phyloP scores from a whole-genome alignment of 2,888 invertebrate genomes.

The Acrobasis consociella region DNA sequence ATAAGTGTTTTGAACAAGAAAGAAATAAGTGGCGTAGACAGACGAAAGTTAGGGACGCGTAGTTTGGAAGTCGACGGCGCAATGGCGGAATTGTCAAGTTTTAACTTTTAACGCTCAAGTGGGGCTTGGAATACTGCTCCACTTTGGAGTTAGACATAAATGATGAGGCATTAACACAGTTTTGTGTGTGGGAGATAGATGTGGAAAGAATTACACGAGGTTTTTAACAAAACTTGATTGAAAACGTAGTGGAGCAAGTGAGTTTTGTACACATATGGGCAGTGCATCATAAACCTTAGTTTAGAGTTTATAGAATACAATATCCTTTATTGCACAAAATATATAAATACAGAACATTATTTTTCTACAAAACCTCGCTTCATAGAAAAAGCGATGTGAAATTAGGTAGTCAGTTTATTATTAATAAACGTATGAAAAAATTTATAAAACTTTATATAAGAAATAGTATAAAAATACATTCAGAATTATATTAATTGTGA shows the following conservation, averaged over 20 bases:
- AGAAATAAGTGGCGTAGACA: constrained; percentile 19
- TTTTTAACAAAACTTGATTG: not conserved
- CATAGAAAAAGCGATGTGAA: too few species aligned
- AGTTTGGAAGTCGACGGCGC: constrained; percentile 9
- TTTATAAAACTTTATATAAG: too few species aligned
- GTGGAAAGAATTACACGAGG: not conserved
- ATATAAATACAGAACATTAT: too few species aligned
- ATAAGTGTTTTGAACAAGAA: not conserved
- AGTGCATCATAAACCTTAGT: too few species aligned
- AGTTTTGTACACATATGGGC: too few species aligned
- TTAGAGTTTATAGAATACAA: too few species aligned
- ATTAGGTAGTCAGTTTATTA: too few species aligned
- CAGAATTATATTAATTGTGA: too few species aligned
- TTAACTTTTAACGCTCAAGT: constrained; percentile 6
- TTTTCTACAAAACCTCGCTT: too few species aligned
- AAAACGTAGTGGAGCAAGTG: not conserved
- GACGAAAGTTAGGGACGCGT: constrained; percentile 17
- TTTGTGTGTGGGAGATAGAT: not conserved
- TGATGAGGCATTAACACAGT: not conserved
- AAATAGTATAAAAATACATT: too few species aligned
- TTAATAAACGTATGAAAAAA: too few species aligned
- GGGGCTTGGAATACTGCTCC: constrained; percentile 3
- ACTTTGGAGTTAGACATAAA: constrained; percentile 1
- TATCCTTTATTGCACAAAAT: too few species aligned
- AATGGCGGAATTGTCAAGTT: constrained; percentile 20